These are phyloP conservation scores for Portunus trituberculatus DNA, from an alignment of 1,140 invertebrate species.

Conservation along the genomic window DNA sequence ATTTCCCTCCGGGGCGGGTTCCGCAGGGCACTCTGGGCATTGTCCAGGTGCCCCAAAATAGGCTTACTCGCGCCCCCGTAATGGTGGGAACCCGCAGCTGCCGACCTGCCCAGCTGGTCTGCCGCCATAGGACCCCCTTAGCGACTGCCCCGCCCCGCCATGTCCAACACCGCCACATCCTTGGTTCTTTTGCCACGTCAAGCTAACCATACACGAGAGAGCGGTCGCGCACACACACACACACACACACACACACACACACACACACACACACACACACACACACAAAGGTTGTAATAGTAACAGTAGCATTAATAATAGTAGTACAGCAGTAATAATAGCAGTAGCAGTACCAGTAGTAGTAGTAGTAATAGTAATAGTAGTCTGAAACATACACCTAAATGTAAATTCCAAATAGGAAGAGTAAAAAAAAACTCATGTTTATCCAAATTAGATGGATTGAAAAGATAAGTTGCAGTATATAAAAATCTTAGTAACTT, in stretches of 20 bases:
- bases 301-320: too few relatives aligned
- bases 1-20: neutral
- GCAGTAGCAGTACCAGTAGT: too few relatives aligned
- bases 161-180: neutral
- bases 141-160: neutral
- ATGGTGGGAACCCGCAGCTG: neutral
- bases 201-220: neutral
- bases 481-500: too few relatives aligned
- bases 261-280: neutral
- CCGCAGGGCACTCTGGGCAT: neutral
- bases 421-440: too few relatives aligned
- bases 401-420: too few relatives aligned
- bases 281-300: too few relatives aligned
- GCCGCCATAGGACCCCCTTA: neutral
- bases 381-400: too few relatives aligned
- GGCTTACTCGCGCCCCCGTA: conserved; percentile 7
- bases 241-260: neutral
- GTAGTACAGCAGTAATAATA: too few relatives aligned
- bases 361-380: too few relatives aligned
- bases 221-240: too few relatives aligned
- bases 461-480: too few relatives aligned
- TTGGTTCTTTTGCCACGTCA: neutral
- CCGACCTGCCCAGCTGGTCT: neutral
- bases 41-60: conserved; percentile 10
- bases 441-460: too few relatives aligned